phyloP scores from a whole-genome alignment of 2,888 invertebrate species.

The Mycogona germanica region DNA sequence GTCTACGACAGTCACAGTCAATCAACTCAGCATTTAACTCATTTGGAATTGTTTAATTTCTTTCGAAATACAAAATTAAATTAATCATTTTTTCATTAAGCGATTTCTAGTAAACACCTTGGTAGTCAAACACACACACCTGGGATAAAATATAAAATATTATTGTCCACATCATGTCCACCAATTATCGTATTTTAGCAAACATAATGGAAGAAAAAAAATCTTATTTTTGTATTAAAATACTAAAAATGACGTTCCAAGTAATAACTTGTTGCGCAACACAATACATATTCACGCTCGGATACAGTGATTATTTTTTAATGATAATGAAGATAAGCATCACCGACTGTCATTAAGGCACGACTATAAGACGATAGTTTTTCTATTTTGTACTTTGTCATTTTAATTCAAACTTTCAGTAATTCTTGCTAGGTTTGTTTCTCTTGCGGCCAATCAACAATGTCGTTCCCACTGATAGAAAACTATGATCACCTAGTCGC shows the following conservation, averaged over 20 bases:
- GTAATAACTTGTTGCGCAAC: not conserved
- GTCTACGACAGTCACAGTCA: slow-evolving; percentile 4
- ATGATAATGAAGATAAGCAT: no score
- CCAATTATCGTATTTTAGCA: not conserved
- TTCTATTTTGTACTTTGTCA: no score
- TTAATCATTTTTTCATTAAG: not conserved
- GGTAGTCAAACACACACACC: not conserved
- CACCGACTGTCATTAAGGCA: no score
- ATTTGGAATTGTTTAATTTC: slow-evolving; percentile 5
- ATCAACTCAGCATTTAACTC: not conserved
- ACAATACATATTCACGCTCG: no score
- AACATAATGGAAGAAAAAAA: not conserved
- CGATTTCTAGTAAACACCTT: not conserved
- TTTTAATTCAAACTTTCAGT: no score
- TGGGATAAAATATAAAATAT: not conserved
- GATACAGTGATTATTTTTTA: no score
- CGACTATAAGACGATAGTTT: no score
- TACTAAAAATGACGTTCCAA: not conserved
- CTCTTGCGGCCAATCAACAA: no score
- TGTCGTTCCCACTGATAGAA: not conserved
- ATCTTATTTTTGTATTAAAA: not conserved
- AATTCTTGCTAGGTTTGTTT: no score
- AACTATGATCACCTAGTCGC: no score
- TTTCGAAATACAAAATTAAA: not conserved
- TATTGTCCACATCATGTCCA: not conserved